Percentiles rank a stretch among this genome's conserved stretches.
Conservation (phyloP, 1,140 invertebrate species). For the Drosophila miranda region DNA sequence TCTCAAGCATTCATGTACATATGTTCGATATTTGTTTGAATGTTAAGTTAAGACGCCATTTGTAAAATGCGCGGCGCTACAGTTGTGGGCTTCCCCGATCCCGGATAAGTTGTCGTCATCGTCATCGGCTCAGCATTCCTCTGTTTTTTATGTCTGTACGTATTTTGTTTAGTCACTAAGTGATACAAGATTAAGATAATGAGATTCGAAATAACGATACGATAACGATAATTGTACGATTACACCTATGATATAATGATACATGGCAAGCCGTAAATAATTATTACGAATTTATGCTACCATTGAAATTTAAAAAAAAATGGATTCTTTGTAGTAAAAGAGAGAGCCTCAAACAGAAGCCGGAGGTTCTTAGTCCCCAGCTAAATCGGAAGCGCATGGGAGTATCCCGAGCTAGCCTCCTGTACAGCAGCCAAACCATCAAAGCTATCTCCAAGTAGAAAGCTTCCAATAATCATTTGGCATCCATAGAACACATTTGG, state of each 20-base stretch:
- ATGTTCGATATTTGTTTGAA: conserved; percentile 36
- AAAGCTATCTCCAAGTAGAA: too few relatives aligned
- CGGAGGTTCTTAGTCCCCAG: too few relatives aligned
- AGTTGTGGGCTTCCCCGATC: conserved; percentile 63
- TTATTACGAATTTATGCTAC: conserved; percentile 75
- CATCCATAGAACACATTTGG: too few relatives aligned
- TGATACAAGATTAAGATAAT: conserved; percentile 58
- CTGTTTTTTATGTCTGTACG: conserved; percentile 57
- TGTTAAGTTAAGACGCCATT: conserved; percentile 59
- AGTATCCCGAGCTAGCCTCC: too few relatives aligned
- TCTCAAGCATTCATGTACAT: conserved; percentile 6
- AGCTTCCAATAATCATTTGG: too few relatives aligned
- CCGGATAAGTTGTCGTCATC: conserved; percentile 25
- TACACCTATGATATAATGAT: conserved; percentile 35
- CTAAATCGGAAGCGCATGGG: too few relatives aligned
- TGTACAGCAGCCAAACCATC: too few relatives aligned
- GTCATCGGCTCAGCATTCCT: conserved; percentile 60
- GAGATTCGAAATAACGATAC: conserved; percentile 63
- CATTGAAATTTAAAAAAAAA: conserved; percentile 1
- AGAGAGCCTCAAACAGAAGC: too few relatives aligned
- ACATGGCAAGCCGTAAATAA: conserved; percentile 57
- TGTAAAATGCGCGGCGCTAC: conserved; percentile 64
- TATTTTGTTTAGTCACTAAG: conserved; percentile 68
- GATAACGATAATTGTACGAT: conserved; percentile 52
- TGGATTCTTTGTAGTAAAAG: too few relatives aligned